phyloP scores from a whole-genome alignment of 2,888 invertebrate genomes.

The Caenorhabditis becei region DNA sequence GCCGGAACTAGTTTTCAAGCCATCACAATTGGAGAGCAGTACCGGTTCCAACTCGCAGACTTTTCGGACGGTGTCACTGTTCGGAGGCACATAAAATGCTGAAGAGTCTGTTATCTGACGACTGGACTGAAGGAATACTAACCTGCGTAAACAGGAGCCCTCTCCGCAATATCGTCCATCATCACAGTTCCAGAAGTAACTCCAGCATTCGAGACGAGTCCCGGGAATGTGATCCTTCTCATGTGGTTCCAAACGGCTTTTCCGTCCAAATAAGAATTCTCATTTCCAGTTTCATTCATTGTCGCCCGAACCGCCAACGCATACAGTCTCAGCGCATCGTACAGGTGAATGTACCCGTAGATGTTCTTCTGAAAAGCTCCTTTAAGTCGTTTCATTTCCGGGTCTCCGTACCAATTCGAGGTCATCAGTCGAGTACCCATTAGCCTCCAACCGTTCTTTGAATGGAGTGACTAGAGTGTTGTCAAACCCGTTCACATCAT shows the following conservation, averaged over 20 bases:
- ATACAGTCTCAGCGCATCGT: constrained; percentile 79
- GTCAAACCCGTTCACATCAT: constrained; percentile 81
- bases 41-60: constrained; percentile 78
- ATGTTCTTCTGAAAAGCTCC: constrained; percentile 72
- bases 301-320: constrained; percentile 75
- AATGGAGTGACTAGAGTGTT: constrained; percentile 79
- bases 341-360: constrained; percentile 81
- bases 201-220: constrained; percentile 75
- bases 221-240: constrained; percentile 76
- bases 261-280: constrained; percentile 76
- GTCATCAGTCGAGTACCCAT: constrained; percentile 75
- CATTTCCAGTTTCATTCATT: constrained; percentile 70
- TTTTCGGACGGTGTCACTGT: constrained; percentile 79
- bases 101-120: neutral
- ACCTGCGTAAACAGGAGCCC: constrained; percentile 79
- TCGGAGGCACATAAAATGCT: constrained; percentile 79
- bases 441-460: constrained; percentile 75
- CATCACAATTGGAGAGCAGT: constrained; percentile 75
- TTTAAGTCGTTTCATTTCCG: neutral
- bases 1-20: constrained; percentile 73
- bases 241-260: constrained; percentile 79
- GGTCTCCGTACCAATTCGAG: constrained; percentile 72
- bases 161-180: constrained; percentile 80
- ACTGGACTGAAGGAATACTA: too few species aligned
- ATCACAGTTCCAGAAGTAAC: constrained; percentile 75